Evolutionary conservation across 64 coral and sea anemone species (phyloP).

Genomic region (Montipora foliosa): DNA sequence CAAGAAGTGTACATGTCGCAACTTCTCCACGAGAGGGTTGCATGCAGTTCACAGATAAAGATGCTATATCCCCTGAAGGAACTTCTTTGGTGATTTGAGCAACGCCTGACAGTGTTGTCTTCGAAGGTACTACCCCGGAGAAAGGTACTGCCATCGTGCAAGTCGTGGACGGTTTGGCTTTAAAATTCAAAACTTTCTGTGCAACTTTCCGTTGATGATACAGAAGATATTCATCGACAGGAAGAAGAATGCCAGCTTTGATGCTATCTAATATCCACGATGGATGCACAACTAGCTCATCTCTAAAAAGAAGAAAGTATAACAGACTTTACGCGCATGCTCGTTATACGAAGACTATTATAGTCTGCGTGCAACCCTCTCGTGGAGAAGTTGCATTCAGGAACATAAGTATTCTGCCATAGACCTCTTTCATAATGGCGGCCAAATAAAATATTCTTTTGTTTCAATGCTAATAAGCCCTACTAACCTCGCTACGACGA

Average conservation of each 20-base stretch:
- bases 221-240: conserved; percentile 78
- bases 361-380: too few species aligned
- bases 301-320: conserved; percentile 49
- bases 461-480: too few species aligned
- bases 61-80: not conserved
- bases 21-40: not conserved
- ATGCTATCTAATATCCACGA: conserved; percentile 97
- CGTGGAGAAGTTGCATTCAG: too few species aligned
- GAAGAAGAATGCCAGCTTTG: conserved; percentile 64
- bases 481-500: too few species aligned
- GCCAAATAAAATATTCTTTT: too few species aligned
- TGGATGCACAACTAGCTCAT: conserved; percentile 90
- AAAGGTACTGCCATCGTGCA: not conserved
- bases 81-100: not conserved
- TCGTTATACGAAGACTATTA: too few species aligned
- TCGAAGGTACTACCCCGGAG: not conserved
- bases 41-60: not conserved
- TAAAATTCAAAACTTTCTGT: conserved; percentile 65
- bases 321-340: not conserved
- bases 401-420: too few species aligned
- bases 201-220: conserved; percentile 61
- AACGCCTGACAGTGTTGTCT: not conserved
- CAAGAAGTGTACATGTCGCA: not conserved
- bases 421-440: too few species aligned
- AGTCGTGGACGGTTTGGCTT: conserved; percentile 20